phyloP scores from a whole-genome alignment of 1,140 invertebrate species.

The Ruditapes philippinarum region DNA sequence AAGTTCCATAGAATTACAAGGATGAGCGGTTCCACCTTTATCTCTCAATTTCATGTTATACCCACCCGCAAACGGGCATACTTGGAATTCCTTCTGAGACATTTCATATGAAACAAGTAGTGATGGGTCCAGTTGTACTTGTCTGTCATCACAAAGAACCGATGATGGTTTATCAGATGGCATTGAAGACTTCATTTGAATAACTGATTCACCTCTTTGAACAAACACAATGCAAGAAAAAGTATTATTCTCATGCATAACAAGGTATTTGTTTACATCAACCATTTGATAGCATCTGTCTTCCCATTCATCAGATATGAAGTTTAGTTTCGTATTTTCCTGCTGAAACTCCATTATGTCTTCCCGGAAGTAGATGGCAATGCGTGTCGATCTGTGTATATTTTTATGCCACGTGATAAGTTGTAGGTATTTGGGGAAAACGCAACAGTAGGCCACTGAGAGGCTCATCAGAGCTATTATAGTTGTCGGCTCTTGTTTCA shows the following conservation, averaged over 20 bases:
- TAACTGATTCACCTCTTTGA: conserved; percentile 64
- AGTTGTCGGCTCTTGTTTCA: neutral
- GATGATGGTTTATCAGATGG: conserved; percentile 44
- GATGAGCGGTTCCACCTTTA: conserved; percentile 60
- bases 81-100: conserved; percentile 65
- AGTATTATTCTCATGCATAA: neutral
- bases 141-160: conserved; percentile 65
- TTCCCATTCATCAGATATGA: neutral
- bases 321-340: conserved; percentile 25
- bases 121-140: conserved; percentile 71
- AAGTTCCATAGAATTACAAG: conserved; percentile 76
- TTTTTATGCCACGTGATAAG: conserved; percentile 57
- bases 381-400: conserved; percentile 17
- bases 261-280: conserved; percentile 31
- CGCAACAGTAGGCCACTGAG: conserved; percentile 18
- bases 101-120: conserved; percentile 65
- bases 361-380: conserved; percentile 44
- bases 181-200: conserved; percentile 69
- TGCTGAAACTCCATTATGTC: conserved; percentile 49
- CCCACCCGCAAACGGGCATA: conserved; percentile 75
- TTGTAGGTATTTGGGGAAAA: conserved; percentile 64
- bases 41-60: conserved; percentile 77
- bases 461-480: neutral
- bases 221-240: conserved; percentile 71
- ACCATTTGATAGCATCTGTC: conserved; percentile 27